Percentiles rank a stretch among this genome's conserved stretches.
phyloP scores from a whole-genome alignment of 1,140 invertebrate genomes.

The Dinoponera quadriceps region DNA sequence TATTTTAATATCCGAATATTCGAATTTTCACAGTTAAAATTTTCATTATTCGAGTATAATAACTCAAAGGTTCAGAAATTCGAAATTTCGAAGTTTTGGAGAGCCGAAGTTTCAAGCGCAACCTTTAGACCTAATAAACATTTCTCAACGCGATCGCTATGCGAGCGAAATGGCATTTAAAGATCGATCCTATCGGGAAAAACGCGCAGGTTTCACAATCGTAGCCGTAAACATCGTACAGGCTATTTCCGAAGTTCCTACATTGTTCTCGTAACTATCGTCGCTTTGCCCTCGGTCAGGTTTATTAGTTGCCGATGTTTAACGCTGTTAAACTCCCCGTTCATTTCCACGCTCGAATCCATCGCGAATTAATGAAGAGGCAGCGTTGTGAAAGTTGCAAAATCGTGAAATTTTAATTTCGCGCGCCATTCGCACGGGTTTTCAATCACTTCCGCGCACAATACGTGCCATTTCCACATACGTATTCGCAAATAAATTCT shows the following conservation, averaged over 20 bases:
- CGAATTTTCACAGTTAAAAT: no score
- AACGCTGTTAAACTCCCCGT: neutral
- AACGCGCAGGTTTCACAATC: neutral
- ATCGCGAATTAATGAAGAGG: neutral
- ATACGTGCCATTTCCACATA: slow-evolving; percentile 7
- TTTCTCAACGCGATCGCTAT: no score
- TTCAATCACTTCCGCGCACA: slow-evolving; percentile 7
- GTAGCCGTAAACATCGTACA: slow-evolving; percentile 17
- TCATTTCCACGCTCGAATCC: neutral
- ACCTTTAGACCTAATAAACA: no score
- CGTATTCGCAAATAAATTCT: neutral
- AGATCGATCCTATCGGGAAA: neutral
- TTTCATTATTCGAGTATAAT: no score
- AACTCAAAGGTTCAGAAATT: no score
- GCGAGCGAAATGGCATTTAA: neutral
- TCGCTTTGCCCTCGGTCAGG: neutral
- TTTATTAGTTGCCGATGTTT: neutral
- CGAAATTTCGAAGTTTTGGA: no score
- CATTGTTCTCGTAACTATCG: slow-evolving; percentile 43
- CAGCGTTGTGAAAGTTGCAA: neutral
- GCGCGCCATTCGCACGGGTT: neutral
- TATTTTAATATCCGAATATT: no score
- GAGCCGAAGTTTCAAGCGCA: no score
- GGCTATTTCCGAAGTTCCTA: slow-evolving; percentile 35
- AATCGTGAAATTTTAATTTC: slow-evolving; percentile 22